These are phyloP conservation scores for Drosophila mercatorum DNA, from an alignment of 2,888 invertebrate genomes.

Conservation along the genomic window DNA sequence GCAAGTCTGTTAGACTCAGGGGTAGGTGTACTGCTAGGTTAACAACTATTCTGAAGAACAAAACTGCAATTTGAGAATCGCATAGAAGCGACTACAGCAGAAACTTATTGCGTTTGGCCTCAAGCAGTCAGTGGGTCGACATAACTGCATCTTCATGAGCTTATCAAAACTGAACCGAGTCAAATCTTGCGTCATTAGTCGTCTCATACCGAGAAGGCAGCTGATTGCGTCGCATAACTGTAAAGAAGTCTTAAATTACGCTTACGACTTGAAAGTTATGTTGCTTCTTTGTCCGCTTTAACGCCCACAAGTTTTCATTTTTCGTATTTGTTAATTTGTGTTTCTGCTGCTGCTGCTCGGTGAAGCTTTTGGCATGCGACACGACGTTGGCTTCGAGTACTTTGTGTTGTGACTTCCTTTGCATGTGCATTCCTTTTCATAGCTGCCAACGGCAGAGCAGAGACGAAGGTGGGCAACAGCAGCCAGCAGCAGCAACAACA, in stretches of 20 bases:
- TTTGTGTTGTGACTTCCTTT: constrained; percentile 60
- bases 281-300: background rate
- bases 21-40: too few species aligned
- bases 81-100: background rate
- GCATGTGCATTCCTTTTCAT: constrained; percentile 64
- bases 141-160: constrained; percentile 15
- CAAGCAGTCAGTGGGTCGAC: constrained; percentile 28
- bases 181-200: constrained; percentile 23
- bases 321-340: background rate
- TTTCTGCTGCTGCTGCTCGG: background rate
- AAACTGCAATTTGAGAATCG: background rate
- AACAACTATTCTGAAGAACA: too few species aligned
- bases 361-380: constrained; percentile 43
- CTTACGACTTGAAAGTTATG: constrained; percentile 36
- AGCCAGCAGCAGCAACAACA: background rate
- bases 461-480: constrained; percentile 10
- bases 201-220: background rate
- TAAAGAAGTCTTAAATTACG: constrained; percentile 53
- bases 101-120: too few species aligned
- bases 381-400: constrained; percentile 25
- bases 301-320: constrained; percentile 2
- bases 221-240: constrained; percentile 27
- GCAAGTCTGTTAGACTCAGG: too few species aligned
- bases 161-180: constrained; percentile 14
- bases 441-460: constrained; percentile 31